Conservation (phyloP, 2,888 invertebrate species). For the Apoda limacodes region DNA sequence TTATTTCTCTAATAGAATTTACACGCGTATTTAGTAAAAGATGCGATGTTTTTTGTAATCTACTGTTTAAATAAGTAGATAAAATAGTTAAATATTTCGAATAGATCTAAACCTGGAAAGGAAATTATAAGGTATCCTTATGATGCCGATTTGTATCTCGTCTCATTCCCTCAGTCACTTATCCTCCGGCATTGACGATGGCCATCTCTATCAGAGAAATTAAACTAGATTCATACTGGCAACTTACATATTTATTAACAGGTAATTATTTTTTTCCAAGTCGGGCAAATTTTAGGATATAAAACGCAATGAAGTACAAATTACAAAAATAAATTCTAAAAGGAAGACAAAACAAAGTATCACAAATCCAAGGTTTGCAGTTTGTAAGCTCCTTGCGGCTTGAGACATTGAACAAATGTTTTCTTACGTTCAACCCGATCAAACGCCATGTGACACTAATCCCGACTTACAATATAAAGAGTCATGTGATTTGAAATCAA, state of each 20-base stretch:
- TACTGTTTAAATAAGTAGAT: too few species aligned
- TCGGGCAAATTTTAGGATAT: too few species aligned
- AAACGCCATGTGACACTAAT: constrained; percentile 54
- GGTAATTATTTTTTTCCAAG: too few species aligned
- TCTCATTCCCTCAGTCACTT: constrained; percentile 48
- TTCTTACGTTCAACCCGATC: constrained; percentile 43
- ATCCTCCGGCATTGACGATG: constrained; percentile 47
- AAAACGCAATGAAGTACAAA: too few species aligned
- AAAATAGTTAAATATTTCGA: too few species aligned
- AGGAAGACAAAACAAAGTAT: constrained; percentile 35
- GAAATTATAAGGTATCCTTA: constrained; percentile 44
- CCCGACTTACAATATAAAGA: constrained; percentile 53
- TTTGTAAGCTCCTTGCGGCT: constrained; percentile 43
- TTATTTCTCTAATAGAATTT: too few species aligned
- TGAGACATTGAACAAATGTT: constrained; percentile 54
- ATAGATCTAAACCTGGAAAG: too few species aligned
- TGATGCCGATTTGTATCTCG: constrained; percentile 42
- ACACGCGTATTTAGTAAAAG: too few species aligned
- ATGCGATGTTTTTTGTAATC: too few species aligned
- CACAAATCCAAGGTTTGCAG: constrained; percentile 31
- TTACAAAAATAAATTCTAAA: too few species aligned
- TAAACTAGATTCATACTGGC: constrained; percentile 30
- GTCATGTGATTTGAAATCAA: constrained; percentile 54
- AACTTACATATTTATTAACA: too few species aligned
- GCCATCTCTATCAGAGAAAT: constrained; percentile 38